Evolutionary conservation across 1,140 invertebrate genomes (phyloP).

Genomic region (Thalassaphorura encarpata): DNA sequence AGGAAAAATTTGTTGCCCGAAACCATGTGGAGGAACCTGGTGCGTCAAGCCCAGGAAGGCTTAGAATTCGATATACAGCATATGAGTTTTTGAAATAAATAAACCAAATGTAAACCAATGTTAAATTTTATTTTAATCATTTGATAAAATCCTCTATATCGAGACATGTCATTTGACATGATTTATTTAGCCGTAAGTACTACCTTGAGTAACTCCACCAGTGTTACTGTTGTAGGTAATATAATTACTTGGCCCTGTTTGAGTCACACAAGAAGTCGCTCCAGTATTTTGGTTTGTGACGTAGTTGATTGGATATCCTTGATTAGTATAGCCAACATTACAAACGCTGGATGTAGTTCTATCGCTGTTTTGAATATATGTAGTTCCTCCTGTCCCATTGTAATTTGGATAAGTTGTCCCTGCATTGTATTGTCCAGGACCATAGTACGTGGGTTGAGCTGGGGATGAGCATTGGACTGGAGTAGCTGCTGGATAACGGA

Average conservation of each 20-base stretch:
- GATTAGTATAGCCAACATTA: neutral
- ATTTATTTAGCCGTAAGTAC: neutral
- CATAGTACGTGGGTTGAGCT: neutral
- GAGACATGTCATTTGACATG: too few species aligned
- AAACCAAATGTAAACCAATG: too few species aligned
- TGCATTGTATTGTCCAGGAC: neutral
- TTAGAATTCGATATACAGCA: too few species aligned
- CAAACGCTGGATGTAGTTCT: neutral
- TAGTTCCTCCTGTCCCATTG: neutral
- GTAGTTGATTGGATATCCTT: neutral
- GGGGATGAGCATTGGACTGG: neutral
- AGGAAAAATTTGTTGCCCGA: neutral
- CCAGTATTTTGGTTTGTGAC: slow-evolving; percentile 2
- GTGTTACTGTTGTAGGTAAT: neutral
- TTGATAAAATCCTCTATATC: too few species aligned
- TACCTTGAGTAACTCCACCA: neutral
- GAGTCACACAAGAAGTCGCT: neutral
- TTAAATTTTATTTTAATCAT: too few species aligned
- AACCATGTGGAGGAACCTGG: neutral
- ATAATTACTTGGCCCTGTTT: neutral
- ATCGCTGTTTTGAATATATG: neutral
- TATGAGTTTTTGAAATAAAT: too few species aligned
- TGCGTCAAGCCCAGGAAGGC: too few species aligned
- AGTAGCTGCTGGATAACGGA: neutral
- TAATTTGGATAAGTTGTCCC: neutral